Conservation (phyloP, 2,888 invertebrate genomes). For the Crossocerus cetratus region DNA sequence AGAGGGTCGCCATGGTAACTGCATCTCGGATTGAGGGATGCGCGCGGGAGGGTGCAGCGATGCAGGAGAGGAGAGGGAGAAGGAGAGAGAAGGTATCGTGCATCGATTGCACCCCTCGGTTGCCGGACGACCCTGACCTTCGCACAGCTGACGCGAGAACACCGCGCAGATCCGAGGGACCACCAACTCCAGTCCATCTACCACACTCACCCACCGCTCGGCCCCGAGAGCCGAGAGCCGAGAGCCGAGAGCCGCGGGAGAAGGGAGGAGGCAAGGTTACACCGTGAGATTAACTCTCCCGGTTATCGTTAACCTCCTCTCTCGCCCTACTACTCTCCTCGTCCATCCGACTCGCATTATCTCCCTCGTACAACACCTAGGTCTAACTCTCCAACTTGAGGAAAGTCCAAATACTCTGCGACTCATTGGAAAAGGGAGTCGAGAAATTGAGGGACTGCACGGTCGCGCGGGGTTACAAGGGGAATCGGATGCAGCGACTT, state of each 20-base stretch:
- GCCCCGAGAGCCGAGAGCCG: too few species aligned
- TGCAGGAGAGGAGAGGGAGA: too few species aligned
- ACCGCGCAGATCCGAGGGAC: not conserved
- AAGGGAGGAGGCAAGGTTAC: not conserved
- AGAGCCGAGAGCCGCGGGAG: too few species aligned
- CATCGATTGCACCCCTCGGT: slow-evolving; percentile 69
- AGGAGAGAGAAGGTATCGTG: slow-evolving; percentile 39
- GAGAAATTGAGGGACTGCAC: too few species aligned
- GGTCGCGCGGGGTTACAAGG: too few species aligned
- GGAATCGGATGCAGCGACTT: too few species aligned
- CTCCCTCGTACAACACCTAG: too few species aligned
- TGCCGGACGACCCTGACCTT: slow-evolving; percentile 71
- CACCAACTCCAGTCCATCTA: not conserved
- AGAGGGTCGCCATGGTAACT: slow-evolving; percentile 70
- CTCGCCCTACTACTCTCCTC: slow-evolving; percentile 1
- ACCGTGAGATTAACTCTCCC: slow-evolving; percentile 49
- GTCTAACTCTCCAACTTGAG: too few species aligned
- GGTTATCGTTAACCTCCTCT: slow-evolving; percentile 52
- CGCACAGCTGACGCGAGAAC: slow-evolving; percentile 63
- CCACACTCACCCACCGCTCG: not conserved
- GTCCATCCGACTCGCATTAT: too few species aligned
- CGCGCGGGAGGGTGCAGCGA: slow-evolving; percentile 24
- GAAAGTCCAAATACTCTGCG: too few species aligned
- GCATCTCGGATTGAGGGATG: slow-evolving; percentile 46
- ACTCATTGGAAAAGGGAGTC: too few species aligned